Evolutionary conservation across 2,113 vertebrate species (phyloP), one percentile per base, ranked within the genome.

Genomic region (Phasianus colchicus): DNA sequence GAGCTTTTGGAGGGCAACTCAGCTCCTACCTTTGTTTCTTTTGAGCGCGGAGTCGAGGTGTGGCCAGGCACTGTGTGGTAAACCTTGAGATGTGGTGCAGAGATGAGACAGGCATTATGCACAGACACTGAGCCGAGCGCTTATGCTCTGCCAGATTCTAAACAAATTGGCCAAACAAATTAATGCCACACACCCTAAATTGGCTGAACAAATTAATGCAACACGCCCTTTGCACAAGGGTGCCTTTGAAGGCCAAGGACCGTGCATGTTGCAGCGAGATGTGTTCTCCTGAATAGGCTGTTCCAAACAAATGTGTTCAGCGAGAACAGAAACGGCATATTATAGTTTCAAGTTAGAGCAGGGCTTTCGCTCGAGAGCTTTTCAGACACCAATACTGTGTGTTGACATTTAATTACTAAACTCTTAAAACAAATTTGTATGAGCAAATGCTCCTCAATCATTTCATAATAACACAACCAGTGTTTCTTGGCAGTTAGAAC

Each of bases 401-500:
- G 96, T 86, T 92, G 79, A 96, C 87, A 87, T 96, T 96, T 93
- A 91, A 88, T 93, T 94, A 96, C 92, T 92, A 87, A 95, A 96
- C 86, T 93, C 92, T 97, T 97, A 94, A 93, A 96, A 96, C 92
- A 96, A 96, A 95, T 95, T 98, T 97, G 96, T 95, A 96, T 96
- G 96, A 96, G 96, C 97, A 97, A 97, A 98, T 97, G 93, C 93
- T 96, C 92, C 93, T 86, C 84, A 78, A 93, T 86, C 83, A 81
- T 98, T 98, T 97, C 97, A 67, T 96, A 97, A 98, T 91, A 93
- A 77, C 86, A 76, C 96, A 97, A 97, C 96, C 96, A 96, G 90
- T 96, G 96, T 96, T 97, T 97, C 97, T 97, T 98, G 97, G 98
- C 97, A 97, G 93, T 84, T 32, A 78, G 83, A 94, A 94, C 94